These are phyloP conservation scores for Phenganax subtilis DNA, from an alignment of 92 coral and sea anemone genomes.

Conservation along the genomic window DNA sequence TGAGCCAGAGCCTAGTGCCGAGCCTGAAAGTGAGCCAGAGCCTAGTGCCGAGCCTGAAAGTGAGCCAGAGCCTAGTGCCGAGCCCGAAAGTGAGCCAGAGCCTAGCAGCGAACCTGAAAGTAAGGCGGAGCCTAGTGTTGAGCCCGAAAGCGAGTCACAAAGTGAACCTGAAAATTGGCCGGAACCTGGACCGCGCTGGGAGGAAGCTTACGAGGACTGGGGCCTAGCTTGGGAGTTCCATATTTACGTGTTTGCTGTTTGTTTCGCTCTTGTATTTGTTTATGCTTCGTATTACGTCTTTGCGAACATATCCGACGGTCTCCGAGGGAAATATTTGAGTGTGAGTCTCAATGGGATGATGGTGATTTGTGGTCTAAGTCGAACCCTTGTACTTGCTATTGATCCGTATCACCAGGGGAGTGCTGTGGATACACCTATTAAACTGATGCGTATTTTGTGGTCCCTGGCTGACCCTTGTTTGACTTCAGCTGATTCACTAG, in stretches of 20 bases:
- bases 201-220: conserved; percentile 58
- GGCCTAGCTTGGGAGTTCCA: conserved; percentile 67
- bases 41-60: background rate
- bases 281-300: conserved; percentile 60
- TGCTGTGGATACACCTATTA: conserved; percentile 43
- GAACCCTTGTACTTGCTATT: conserved; percentile 57
- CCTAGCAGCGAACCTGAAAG: conserved; percentile 41
- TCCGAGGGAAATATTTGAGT: conserved; percentile 57
- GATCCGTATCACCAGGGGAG: conserved; percentile 78
- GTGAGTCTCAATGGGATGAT: conserved; percentile 56
- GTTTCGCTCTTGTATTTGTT: conserved; percentile 47
- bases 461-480: conserved; percentile 65
- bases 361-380: conserved; percentile 52
- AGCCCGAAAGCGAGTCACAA: conserved; percentile 38
- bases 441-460: conserved; percentile 64
- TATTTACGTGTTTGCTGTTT: conserved; percentile 53
- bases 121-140: too few relatives aligned
- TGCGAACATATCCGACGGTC: conserved; percentile 57
- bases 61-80: background rate
- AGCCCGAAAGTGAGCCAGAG: conserved; percentile 5
- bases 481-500: conserved; percentile 63
- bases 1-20: too few relatives aligned
- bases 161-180: conserved; percentile 64
- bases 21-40: background rate
- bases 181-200: conserved; percentile 70